Evolutionary conservation across 2,797 vertebrate species (phyloP).

Genomic region (Loriculus beryllinus): DNA sequence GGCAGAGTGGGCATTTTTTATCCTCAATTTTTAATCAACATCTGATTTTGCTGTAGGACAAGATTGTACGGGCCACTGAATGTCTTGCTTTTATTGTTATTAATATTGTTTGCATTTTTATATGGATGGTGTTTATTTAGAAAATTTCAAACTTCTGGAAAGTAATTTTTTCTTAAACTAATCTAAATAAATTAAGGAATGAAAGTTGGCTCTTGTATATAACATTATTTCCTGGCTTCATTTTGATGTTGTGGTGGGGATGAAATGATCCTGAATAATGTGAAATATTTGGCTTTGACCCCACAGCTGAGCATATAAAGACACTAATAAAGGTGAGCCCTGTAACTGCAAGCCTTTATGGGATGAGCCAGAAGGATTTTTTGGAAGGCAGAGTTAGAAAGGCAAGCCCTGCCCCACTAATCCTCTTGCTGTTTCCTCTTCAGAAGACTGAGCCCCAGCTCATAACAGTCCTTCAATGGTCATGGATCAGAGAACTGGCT

Average conservation of each 20-base stretch:
- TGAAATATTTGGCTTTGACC: not conserved
- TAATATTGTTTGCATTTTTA: conserved; percentile 12
- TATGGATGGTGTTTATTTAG: not conserved
- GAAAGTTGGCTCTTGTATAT: not conserved
- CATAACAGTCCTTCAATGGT: not conserved
- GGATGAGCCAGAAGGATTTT: not conserved
- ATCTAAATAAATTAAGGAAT: conserved; percentile 40
- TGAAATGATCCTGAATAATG: not conserved
- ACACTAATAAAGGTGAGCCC: not conserved
- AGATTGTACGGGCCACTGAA: not conserved
- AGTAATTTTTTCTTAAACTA: not conserved
- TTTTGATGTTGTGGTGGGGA: accelerated
- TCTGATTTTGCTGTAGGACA: not conserved
- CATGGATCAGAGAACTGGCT: not conserved
- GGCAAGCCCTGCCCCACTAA: not conserved
- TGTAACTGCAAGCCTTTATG: not conserved
- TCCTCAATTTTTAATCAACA: not conserved
- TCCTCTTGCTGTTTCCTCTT: not conserved
- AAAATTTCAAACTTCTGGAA: not conserved
- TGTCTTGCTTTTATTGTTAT: not conserved
- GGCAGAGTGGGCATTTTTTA: not conserved
- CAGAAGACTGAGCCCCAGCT: not conserved
- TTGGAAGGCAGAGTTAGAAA: not conserved
- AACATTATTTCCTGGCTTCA: not conserved
- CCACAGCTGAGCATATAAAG: not conserved